A percentile compares a stretch with the other conserved stretches of the same genome.
Evolutionary conservation across 2,797 vertebrate genomes (phyloP).

Genomic region (Momotus momota): DNA sequence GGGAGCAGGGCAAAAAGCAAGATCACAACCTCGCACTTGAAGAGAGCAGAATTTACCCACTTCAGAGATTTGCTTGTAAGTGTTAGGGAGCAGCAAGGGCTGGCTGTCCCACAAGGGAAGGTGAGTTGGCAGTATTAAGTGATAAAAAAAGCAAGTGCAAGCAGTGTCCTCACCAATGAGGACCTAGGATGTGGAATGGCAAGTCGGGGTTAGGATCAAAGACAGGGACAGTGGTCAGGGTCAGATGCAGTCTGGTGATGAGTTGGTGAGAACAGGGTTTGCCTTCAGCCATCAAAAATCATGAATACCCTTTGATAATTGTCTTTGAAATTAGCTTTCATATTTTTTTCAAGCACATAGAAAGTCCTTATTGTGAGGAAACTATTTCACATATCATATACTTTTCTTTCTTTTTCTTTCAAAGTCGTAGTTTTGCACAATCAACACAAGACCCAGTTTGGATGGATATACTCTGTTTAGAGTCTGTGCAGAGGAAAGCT

Average conservation of each 20-base stretch:
- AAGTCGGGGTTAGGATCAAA: not conserved
- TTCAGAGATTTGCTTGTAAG: not conserved
- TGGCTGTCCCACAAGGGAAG: not conserved
- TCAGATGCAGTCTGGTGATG: not conserved
- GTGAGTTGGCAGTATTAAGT: not conserved
- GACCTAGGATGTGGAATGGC: not conserved
- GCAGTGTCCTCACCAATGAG: not conserved
- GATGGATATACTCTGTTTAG: not conserved
- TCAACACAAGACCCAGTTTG: not conserved
- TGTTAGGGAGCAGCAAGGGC: not conserved
- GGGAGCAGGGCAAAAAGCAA: not conserved
- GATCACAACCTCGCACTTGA: not conserved
- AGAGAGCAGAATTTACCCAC: not conserved
- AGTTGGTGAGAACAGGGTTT: not conserved
- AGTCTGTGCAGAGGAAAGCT: not conserved
- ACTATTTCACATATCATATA: not conserved
- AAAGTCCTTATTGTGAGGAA: not conserved
- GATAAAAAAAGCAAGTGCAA: not conserved
- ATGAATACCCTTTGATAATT: not conserved
- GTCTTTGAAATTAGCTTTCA: not conserved
- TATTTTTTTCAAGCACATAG: not conserved
- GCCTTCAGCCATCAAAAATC: not conserved
- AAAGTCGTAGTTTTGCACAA: not conserved
- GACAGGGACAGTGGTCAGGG: not conserved
- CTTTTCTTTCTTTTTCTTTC: not conserved